Conservation (phyloP, 2,888 invertebrate genomes). For the Apodemia zela region DNA sequence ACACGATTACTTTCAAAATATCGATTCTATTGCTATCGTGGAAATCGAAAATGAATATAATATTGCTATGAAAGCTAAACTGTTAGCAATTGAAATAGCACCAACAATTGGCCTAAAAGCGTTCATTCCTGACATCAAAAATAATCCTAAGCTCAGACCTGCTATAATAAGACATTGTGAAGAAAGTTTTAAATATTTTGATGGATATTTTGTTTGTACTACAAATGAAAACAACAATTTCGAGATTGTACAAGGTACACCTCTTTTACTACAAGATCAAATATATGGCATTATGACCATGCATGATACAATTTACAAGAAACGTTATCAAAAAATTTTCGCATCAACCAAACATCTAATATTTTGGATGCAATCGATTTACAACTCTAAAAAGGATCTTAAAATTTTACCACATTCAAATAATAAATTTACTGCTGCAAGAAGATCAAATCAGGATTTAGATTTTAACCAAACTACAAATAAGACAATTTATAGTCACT, state of each 20-base stretch:
- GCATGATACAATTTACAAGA: slow-evolving; percentile 17
- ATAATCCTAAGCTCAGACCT: slow-evolving; percentile 34
- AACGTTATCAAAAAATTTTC: slow-evolving; percentile 22
- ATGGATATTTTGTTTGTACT: slow-evolving; percentile 44
- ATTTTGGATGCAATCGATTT: slow-evolving; percentile 41
- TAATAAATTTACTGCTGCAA: no score
- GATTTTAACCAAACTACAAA: background rate
- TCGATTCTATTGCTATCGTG: slow-evolving; percentile 27
- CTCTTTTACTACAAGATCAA: slow-evolving; percentile 44
- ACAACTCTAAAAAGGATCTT: background rate
- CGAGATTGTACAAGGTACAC: slow-evolving; percentile 43
- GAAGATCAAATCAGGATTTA: background rate
- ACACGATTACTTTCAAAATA: slow-evolving; percentile 23
- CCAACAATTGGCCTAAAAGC: slow-evolving; percentile 41
- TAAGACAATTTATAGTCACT: background rate
- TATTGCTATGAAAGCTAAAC: slow-evolving; percentile 30
- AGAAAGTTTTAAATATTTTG: slow-evolving; percentile 21
- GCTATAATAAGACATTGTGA: slow-evolving; percentile 43
- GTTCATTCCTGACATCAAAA: slow-evolving; percentile 38
- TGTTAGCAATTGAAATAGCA: slow-evolving; percentile 40
- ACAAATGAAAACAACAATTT: slow-evolving; percentile 35
- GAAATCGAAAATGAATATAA: slow-evolving; percentile 18
- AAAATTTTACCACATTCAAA: background rate
- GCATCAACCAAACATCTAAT: slow-evolving; percentile 23
- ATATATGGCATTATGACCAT: slow-evolving; percentile 35